Evolutionary conservation across 2,797 vertebrate genomes (phyloP).

Genomic region (Pseudochirops cupreus): DNA sequence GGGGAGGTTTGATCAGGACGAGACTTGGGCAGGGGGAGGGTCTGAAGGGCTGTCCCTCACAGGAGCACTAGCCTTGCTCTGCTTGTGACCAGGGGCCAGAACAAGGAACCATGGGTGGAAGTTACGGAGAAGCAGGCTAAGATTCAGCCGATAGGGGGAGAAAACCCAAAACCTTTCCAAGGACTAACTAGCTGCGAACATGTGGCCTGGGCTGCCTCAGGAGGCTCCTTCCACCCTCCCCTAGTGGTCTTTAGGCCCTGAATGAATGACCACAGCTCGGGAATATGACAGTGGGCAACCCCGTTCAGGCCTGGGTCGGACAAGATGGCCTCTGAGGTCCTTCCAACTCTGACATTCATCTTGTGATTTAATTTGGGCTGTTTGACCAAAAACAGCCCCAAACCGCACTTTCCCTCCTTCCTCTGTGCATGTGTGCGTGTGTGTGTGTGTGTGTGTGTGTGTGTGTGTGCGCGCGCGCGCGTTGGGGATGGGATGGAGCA

Average conservation of each 20-base stretch:
- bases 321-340: not conserved
- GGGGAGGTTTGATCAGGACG: not conserved
- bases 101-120: not conserved
- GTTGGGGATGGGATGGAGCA: not conserved
- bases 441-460: not conserved
- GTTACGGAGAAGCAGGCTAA: not conserved
- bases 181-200: not conserved
- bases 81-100: not conserved
- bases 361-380: not conserved
- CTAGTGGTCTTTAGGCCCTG: not conserved
- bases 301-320: not conserved
- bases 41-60: not conserved
- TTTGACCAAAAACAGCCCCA: not conserved
- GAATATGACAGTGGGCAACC: not conserved
- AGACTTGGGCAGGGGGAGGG: not conserved
- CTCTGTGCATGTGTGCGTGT: not conserved
- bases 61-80: not conserved
- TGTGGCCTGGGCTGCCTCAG: not conserved
- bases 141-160: not conserved
- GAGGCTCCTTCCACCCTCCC: not conserved
- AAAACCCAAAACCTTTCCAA: not conserved
- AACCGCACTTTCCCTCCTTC: not conserved
- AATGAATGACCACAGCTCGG: too few relatives aligned
- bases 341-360: not conserved
- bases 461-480: too few relatives aligned